A percentile compares a stretch with the other conserved stretches of the same genome.
phyloP scores from a whole-genome alignment of 2,888 invertebrate genomes.

The Hemistola chrysoprasaria region DNA sequence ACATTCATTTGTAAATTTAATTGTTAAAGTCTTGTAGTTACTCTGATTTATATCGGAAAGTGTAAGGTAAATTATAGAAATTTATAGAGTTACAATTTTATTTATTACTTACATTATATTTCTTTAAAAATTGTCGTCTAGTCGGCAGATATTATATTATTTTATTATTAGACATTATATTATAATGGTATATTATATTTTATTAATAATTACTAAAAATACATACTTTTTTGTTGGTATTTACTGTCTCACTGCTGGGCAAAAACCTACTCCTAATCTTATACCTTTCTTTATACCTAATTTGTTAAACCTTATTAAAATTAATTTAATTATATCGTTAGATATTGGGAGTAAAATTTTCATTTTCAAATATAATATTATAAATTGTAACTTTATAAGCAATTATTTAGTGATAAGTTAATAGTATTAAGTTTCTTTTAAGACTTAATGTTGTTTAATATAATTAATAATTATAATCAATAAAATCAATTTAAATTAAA shows the following conservation, averaged over 20 bases:
- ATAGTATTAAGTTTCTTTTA: conserved; percentile 28
- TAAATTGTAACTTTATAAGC: conserved; percentile 21
- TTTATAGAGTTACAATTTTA: conserved; percentile 21
- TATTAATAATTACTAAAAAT: no score
- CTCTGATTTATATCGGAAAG: conserved; percentile 13
- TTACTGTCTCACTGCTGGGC: no score
- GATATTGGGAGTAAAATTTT: no score
- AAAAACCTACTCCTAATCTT: no score
- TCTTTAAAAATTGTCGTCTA: no score
- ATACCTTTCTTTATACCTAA: no score
- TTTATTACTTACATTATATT: neutral
- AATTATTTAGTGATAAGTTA: conserved; percentile 13
- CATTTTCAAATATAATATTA: conserved; percentile 5
- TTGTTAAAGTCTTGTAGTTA: conserved; percentile 22
- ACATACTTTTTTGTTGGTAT: no score
- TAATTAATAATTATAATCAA: conserved; percentile 29
- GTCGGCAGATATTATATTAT: no score
- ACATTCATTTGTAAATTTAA: conserved; percentile 23
- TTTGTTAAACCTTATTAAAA: no score
- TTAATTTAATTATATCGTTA: no score
- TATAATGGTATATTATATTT: neutral
- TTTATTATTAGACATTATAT: neutral
- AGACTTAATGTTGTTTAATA: conserved; percentile 33
- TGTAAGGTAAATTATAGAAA: conserved; percentile 15
- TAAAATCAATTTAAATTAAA: conserved; percentile 32